phyloP scores from a whole-genome alignment of 1,140 invertebrate genomes.

The Trachymyrmex cornetzi region DNA sequence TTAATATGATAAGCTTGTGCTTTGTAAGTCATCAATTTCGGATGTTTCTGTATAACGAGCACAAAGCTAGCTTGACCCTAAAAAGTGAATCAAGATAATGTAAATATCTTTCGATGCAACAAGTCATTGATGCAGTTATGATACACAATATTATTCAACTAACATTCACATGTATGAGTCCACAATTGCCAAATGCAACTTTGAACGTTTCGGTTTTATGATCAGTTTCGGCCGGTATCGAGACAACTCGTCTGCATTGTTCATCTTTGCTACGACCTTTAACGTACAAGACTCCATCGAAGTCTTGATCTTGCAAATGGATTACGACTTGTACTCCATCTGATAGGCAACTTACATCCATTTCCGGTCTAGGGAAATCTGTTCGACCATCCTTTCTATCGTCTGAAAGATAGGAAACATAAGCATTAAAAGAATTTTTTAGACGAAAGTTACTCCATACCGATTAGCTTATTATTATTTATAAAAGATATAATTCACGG shows the following conservation, averaged over 20 bases:
- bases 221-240: constrained; percentile 89
- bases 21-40: constrained; percentile 97
- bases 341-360: constrained; percentile 95
- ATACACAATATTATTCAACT: constrained; percentile 80
- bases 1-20: constrained; percentile 98
- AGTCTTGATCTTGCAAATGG: constrained; percentile 92
- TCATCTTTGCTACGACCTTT: constrained; percentile 98
- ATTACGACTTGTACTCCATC: constrained; percentile 96
- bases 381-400: constrained; percentile 88
- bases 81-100: constrained; percentile 71
- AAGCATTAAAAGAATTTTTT: constrained; percentile 29
- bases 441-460: background rate
- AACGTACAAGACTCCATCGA: constrained; percentile 97
- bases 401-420: constrained; percentile 73
- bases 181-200: constrained; percentile 96
- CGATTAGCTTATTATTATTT: constrained; percentile 21
- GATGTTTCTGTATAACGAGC: constrained; percentile 97
- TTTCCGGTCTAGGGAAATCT: constrained; percentile 94
- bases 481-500: constrained; percentile 38
- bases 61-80: constrained; percentile 97
- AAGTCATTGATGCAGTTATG: constrained; percentile 3
- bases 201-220: constrained; percentile 93
- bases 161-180: constrained; percentile 96
- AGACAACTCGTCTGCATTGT: constrained; percentile 93
- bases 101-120: constrained; percentile 1